A percentile compares a stretch with the other conserved stretches of the same genome.
Evolutionary conservation across 2,888 invertebrate species (phyloP).

Genomic region (Cryptops parisi): DNA sequence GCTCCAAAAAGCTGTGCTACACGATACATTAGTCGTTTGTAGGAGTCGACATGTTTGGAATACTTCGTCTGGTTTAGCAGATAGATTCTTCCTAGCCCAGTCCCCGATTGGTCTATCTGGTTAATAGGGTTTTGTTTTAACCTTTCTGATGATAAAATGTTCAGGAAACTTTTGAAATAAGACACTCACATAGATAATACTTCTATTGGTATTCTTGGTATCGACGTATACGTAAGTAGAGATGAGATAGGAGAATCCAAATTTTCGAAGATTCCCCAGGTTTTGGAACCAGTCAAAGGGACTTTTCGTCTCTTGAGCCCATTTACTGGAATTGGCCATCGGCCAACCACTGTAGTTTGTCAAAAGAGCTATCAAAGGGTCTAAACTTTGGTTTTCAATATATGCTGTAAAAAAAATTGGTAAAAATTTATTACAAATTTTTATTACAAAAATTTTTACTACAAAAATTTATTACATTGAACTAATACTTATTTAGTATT

Average conservation of each 20-base stretch:
- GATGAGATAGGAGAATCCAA: slow-evolving; percentile 22
- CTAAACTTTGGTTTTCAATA: too few species aligned
- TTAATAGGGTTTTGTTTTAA: too few species aligned
- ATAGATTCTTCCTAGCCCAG: not conserved
- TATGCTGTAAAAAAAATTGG: too few species aligned
- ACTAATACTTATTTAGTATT: too few species aligned
- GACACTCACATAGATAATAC: slow-evolving; percentile 19
- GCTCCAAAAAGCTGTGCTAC: not conserved
- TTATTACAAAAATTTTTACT: too few species aligned
- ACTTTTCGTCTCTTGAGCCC: slow-evolving; percentile 22
- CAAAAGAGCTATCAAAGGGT: too few species aligned
- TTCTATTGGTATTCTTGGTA: slow-evolving; percentile 24
- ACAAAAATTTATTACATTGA: too few species aligned
- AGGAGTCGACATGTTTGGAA: not conserved
- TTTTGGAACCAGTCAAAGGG: slow-evolving; percentile 25
- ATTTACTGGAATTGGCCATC: slow-evolving; percentile 20
- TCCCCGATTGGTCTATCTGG: not conserved
- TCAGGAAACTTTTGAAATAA: not conserved
- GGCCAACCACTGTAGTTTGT: slow-evolving; percentile 27
- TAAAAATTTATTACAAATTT: too few species aligned
- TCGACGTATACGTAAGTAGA: slow-evolving; percentile 26
- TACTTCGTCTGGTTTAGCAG: not conserved
- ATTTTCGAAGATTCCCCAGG: slow-evolving; percentile 21
- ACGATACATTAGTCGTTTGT: not conserved
- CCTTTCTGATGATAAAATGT: not conserved